phyloP scores from a whole-genome alignment of 2,113 vertebrate genomes.

The Pogona vitticeps region DNA sequence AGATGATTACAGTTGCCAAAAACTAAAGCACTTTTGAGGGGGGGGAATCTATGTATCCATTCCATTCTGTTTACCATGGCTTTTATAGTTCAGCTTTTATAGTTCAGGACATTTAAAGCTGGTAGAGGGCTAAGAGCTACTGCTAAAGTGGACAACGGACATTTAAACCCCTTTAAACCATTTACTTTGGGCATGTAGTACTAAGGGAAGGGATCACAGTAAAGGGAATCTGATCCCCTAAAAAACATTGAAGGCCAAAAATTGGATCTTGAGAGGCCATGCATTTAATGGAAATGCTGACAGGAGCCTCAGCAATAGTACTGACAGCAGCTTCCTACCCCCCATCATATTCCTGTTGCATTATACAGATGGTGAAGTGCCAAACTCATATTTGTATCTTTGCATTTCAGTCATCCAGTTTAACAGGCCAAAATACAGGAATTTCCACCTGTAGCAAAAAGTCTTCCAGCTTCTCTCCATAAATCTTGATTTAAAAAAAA shows the following conservation, averaged over 20 bases:
- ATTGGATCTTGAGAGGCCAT: no score
- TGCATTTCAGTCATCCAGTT: slow-evolving; percentile 15
- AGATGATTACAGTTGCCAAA: no score
- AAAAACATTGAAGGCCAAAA: no score
- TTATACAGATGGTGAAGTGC: slow-evolving; percentile 48
- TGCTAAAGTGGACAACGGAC: not conserved
- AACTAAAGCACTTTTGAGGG: no score
- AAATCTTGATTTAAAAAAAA: slow-evolving; percentile 20
- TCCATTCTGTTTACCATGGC: not conserved
- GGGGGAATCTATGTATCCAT: not conserved
- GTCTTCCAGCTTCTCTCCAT: slow-evolving; percentile 24
- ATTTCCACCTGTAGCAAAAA: slow-evolving; percentile 47
- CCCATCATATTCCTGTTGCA: slow-evolving; percentile 50
- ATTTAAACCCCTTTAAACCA: not conserved
- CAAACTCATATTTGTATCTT: slow-evolving; percentile 30
- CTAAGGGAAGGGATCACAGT: not conserved
- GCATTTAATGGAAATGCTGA: no score
- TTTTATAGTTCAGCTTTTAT: not conserved
- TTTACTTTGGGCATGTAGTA: not conserved
- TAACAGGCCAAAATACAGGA: not conserved
- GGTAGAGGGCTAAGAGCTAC: no score
- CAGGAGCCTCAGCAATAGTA: no score
- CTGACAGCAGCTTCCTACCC: no score
- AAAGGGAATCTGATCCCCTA: no score
- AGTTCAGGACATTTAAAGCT: not conserved